phyloP scores from a whole-genome alignment of 2,113 vertebrate genomes.

The Actinemys pallida region DNA sequence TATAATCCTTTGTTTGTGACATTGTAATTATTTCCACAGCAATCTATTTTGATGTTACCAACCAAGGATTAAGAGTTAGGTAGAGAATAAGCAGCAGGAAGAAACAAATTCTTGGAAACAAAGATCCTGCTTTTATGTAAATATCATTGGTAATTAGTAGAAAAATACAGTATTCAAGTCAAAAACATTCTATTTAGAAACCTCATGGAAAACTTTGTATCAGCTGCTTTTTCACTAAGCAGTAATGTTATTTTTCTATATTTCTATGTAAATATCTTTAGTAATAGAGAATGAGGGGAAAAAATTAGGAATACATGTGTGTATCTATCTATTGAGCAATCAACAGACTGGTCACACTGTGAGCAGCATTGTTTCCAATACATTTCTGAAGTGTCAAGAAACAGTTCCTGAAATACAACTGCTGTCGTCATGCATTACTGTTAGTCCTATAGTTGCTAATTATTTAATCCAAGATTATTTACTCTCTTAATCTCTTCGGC shows the following conservation, averaged over 20 bases:
- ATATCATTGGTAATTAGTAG: not conserved
- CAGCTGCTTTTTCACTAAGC: not conserved
- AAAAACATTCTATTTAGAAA: not conserved
- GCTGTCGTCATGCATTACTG: constrained; percentile 7
- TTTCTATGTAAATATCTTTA: constrained; percentile 5
- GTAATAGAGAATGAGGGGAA: not conserved
- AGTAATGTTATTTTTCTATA: not conserved
- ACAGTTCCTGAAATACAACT: not conserved
- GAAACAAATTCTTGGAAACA: constrained; percentile 39
- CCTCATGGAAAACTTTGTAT: no score
- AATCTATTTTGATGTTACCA: constrained; percentile 50
- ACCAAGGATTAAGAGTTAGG: constrained; percentile 60
- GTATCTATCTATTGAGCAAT: not conserved
- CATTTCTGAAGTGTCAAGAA: not conserved
- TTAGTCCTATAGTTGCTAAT: constrained; percentile 12
- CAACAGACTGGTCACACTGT: not conserved
- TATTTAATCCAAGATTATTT: constrained; percentile 32
- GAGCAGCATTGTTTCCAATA: not conserved
- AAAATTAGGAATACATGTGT: not conserved
- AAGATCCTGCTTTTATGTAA: constrained; percentile 2
- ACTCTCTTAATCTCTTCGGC: constrained; percentile 28
- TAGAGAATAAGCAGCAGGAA: constrained; percentile 45
- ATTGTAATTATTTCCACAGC: constrained; percentile 44
- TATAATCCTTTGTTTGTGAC: constrained; percentile 40
- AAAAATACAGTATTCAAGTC: not conserved